Evolutionary conservation across 2,797 vertebrate genomes (phyloP).

Genomic region (Sebastes trivittatus): DNA sequence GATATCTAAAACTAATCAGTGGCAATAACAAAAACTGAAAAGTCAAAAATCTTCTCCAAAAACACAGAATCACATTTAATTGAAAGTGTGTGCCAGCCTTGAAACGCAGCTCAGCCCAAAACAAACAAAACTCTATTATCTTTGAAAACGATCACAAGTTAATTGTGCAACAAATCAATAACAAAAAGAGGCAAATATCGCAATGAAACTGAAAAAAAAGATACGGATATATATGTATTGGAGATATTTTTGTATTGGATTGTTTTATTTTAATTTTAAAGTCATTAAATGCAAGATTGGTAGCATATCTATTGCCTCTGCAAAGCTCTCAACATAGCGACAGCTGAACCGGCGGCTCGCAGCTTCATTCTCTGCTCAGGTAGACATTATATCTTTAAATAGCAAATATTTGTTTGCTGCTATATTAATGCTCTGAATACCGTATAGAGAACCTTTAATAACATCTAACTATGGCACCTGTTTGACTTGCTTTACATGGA

Average conservation of each 20-base stretch:
- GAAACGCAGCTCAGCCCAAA: neutral
- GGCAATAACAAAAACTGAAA: neutral
- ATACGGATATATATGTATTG: neutral
- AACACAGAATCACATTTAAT: neutral
- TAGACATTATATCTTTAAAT: neutral
- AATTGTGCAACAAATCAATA: neutral
- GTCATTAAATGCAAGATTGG: too few relatives aligned
- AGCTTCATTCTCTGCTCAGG: neutral
- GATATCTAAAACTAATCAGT: constrained; percentile 1
- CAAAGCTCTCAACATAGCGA: too few relatives aligned
- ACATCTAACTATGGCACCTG: neutral
- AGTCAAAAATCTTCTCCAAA: neutral
- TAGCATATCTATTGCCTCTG: too few relatives aligned
- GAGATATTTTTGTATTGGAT: neutral
- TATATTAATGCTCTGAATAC: fast-evolving
- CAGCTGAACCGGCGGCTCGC: too few relatives aligned
- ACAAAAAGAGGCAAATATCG: neutral
- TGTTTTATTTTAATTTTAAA: neutral
- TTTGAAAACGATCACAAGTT: neutral
- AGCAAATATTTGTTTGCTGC: neutral
- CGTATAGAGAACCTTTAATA: neutral
- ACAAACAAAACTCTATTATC: constrained; percentile 5
- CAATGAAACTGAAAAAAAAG: neutral
- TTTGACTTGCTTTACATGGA: neutral
- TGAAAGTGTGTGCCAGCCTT: neutral